phyloP scores from a whole-genome alignment of 2,113 vertebrate genomes.

The Cinclus mexicanus region DNA sequence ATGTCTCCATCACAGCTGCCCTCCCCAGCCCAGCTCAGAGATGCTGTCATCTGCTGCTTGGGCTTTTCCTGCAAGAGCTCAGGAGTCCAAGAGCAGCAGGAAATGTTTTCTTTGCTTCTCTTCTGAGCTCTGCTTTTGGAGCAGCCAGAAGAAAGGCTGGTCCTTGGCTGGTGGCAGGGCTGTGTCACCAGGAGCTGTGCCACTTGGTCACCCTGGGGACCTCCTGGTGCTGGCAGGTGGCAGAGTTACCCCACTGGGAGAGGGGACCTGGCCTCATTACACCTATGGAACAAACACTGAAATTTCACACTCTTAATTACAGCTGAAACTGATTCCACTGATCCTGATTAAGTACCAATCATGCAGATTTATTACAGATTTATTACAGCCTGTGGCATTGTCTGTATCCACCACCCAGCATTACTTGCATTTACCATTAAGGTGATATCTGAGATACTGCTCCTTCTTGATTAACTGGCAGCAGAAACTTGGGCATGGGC shows the following conservation, averaged over 20 bases:
- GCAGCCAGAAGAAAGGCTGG: background rate
- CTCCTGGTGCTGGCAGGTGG: background rate
- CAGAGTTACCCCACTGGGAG: background rate
- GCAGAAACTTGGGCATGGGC: too few species aligned
- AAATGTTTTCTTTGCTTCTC: background rate
- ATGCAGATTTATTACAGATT: constrained; percentile 14
- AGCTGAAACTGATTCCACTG: background rate
- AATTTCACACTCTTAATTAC: background rate
- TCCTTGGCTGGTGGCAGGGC: background rate
- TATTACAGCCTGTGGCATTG: background rate
- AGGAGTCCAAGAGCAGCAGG: background rate
- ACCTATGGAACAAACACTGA: background rate
- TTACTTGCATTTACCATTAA: background rate
- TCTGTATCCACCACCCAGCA: background rate
- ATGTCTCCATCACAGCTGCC: background rate
- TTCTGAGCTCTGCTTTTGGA: background rate
- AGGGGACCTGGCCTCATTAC: background rate
- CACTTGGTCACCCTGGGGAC: background rate
- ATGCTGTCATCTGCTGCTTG: background rate
- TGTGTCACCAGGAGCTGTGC: too few species aligned
- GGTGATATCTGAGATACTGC: background rate
- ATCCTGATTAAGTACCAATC: background rate
- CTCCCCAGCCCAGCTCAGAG: background rate
- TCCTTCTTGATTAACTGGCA: background rate
- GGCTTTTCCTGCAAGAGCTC: background rate